These are phyloP conservation scores for Whitmania pigra DNA, from an alignment of 1,140 invertebrate genomes.

Conservation along the genomic window DNA sequence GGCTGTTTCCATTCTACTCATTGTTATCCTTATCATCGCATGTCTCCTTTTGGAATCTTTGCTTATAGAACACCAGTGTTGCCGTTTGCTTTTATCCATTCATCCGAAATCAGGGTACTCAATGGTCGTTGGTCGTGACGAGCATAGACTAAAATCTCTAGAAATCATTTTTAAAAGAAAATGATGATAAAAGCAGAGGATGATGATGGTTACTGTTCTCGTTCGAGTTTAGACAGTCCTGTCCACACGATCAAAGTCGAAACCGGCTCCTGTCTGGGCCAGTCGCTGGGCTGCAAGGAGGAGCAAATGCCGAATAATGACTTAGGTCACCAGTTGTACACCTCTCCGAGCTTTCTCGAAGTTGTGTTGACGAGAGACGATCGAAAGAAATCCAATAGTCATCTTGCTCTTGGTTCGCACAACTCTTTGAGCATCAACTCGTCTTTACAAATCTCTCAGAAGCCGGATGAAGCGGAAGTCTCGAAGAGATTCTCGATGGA, in stretches of 20 bases:
- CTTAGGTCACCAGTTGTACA: slow-evolving; percentile 5
- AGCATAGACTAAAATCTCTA: background rate
- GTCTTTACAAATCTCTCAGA: background rate
- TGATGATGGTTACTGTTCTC: slow-evolving; percentile 24
- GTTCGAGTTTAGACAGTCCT: slow-evolving; percentile 23
- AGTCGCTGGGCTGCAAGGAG: slow-evolving; percentile 17
- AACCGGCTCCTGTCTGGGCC: slow-evolving; percentile 20
- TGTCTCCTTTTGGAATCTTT: background rate
- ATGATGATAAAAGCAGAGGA: slow-evolving; percentile 19
- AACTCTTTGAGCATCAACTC: background rate
- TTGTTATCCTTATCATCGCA: too few relatives aligned
- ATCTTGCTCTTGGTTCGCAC: background rate
- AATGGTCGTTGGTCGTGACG: background rate
- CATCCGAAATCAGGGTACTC: background rate
- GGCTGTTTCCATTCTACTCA: too few relatives aligned
- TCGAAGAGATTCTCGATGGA: too few relatives aligned
- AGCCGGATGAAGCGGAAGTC: too few relatives aligned
- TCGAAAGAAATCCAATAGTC: background rate
- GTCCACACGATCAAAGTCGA: slow-evolving; percentile 19
- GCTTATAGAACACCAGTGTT: background rate
- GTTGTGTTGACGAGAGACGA: background rate
- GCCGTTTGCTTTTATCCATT: background rate
- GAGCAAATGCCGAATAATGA: slow-evolving; percentile 20
- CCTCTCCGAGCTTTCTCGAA: background rate
- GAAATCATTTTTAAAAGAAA: background rate